A percentile compares a stretch with the other conserved stretches of the same genome.
phyloP scores from a whole-genome alignment of 2,888 invertebrate genomes.

The Furcula furcula region DNA sequence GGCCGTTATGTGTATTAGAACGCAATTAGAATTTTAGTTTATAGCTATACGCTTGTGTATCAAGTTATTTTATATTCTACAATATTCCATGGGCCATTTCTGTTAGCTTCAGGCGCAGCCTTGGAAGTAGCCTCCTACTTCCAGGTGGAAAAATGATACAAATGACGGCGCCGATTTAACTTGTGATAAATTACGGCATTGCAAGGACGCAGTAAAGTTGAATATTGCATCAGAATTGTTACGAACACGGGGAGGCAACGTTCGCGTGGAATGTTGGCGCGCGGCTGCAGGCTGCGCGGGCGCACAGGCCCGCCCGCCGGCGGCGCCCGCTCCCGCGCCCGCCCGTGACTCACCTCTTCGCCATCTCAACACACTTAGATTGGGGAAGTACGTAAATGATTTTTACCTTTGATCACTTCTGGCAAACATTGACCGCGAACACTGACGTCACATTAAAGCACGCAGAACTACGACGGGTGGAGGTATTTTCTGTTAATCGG shows the following conservation, averaged over 20 bases:
- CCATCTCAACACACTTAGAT: slow-evolving; percentile 45
- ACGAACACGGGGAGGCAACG: slow-evolving; percentile 72
- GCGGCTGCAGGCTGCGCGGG: slow-evolving; percentile 39
- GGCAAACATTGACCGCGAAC: slow-evolving; percentile 37
- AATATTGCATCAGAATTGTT: slow-evolving; percentile 78
- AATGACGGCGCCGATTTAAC: slow-evolving; percentile 68
- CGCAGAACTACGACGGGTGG: slow-evolving; percentile 23
- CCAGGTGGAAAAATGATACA: slow-evolving; percentile 66
- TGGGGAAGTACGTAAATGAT: slow-evolving; percentile 69
- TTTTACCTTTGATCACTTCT: slow-evolving; percentile 42
- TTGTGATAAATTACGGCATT: slow-evolving; percentile 81
- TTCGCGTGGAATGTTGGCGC: slow-evolving; percentile 72
- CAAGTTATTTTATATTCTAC: slow-evolving; percentile 43
- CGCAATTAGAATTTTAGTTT: slow-evolving; percentile 1
- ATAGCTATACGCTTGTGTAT: slow-evolving; percentile 16
- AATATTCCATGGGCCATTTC: slow-evolving; percentile 40
- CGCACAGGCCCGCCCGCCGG: slow-evolving; percentile 26
- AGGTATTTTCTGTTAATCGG: slow-evolving; percentile 25
- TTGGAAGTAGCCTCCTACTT: slow-evolving; percentile 56
- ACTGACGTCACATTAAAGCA: slow-evolving; percentile 51
- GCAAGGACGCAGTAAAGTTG: slow-evolving; percentile 81
- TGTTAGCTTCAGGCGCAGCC: slow-evolving; percentile 58
- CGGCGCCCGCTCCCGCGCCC: slow-evolving; percentile 24
- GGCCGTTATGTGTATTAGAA: background rate
- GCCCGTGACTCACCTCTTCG: slow-evolving; percentile 57